Base-by-base conservation (phyloP, 1,140 invertebrate genomes). In the Trichogramma pretiosum region DNA sequence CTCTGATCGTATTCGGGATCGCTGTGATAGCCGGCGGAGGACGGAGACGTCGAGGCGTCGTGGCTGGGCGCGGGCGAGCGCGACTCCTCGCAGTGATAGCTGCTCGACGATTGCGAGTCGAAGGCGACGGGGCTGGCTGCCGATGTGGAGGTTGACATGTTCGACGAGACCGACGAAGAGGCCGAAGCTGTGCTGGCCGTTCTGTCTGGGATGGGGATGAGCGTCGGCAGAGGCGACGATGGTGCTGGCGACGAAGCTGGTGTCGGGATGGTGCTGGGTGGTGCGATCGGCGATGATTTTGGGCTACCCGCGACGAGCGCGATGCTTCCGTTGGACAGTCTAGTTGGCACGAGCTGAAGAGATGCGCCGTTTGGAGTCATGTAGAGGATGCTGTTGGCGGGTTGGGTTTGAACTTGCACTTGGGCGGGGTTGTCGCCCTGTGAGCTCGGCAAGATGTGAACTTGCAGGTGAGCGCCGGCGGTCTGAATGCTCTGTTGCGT, bases 141-240 rank as follows among this genome's bases (percentile, higher is more conserved):
- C 5, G 69, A 70, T 0, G 65, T 67, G 11, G 69, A 71, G 11
- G 66, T 68, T n/a, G 70, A 70, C 48, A 62, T 64, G 13, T 62
- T 59, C 7, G 73, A 70, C 1, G 74, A 74, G 2, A 69, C 64
- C 0, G 77, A 77, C 0, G 77, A 77, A 0, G 77, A 80, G 1
- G 80, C 78, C 0, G 82, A 79, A 2, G 79, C 78, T 0, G 82
- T 81, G 28, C 80, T 80, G 5, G 80, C 77, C 11, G 83, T 83
- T 46, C 83, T 73, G 33, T 80, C 77, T 0, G 83, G 83, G 7
- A 86, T 81, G 0, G 83, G 79, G 8, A 87, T 82, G 9, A 86
- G 56, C 8, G 79, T 77, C 0, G 83, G 81, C 14, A 83, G 60
- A 2, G 81, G 75, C 16, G 78, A 72, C 14, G 70, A 53, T 17